A percentile compares a stretch with the other conserved stretches of the same genome.
Evolutionary conservation across 1,140 invertebrate species (phyloP).

Genomic region (Apis florea): DNA sequence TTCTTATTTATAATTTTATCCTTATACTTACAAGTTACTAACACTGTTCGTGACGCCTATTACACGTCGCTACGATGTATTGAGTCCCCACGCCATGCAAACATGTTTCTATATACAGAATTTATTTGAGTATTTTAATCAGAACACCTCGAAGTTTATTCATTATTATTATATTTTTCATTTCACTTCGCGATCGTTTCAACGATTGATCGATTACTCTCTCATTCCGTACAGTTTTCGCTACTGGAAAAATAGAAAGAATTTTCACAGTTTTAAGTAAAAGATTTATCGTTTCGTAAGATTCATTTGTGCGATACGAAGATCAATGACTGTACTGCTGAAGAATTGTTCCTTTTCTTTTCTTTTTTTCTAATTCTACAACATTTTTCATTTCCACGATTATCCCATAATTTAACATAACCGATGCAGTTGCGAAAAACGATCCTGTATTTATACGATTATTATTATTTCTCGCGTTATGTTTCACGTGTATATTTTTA

Average conservation of each 20-base stretch:
- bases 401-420: background rate
- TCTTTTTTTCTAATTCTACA: too few species aligned
- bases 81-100: slow-evolving; percentile 54
- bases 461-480: slow-evolving; percentile 7
- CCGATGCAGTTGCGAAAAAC: background rate
- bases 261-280: background rate
- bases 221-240: slow-evolving; percentile 48
- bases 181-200: slow-evolving; percentile 25
- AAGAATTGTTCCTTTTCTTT: background rate
- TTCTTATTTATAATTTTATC: background rate
- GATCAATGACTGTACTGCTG: slow-evolving; percentile 42
- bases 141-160: slow-evolving; percentile 62
- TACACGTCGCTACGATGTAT: slow-evolving; percentile 50
- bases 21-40: slow-evolving; percentile 12
- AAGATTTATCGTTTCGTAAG: background rate
- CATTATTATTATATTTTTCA: slow-evolving; percentile 45
- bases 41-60: slow-evolving; percentile 33
- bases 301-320: slow-evolving; percentile 28
- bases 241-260: slow-evolving; percentile 32
- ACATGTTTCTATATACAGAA: slow-evolving; percentile 52
- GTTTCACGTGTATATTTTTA: slow-evolving; percentile 24
- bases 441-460: background rate
- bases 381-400: background rate
- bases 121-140: slow-evolving; percentile 60
- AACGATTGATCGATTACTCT: slow-evolving; percentile 38